Evolutionary conservation across 2,113 vertebrate genomes (phyloP), one percentile per base, ranked within the genome.

Genomic region (Spheniscus mendiculus): DNA sequence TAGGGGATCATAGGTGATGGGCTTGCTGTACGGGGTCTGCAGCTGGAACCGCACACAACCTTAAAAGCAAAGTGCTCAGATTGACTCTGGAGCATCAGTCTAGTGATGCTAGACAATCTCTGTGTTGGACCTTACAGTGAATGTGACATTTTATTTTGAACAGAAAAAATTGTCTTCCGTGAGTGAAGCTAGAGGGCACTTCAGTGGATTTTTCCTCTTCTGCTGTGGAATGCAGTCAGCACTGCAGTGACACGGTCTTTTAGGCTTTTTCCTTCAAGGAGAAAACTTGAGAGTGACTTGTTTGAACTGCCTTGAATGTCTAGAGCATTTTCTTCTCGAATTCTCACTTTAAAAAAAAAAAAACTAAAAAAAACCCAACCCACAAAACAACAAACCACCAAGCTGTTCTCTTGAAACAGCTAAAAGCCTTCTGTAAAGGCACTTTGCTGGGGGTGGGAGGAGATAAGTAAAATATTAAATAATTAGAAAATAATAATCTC

Each of bases 401-500:
- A 84, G 86, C 83, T 93, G 73, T 79, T 93, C 76, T 91, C 42
- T 83, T 85, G 84, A 74, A 95, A 58, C 62, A 40, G 73, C 87
- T 88, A 44, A 90, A 92, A 96, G 65, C 89, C 32, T 85, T 88
- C 71, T 91, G 21, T 82, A 38, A 87, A 93, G 67, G 84, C 25
- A 32, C 70, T 91, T 93, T 50, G 62, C 71, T 92, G 74, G 42
- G 63, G 49, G 63, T 87, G 50, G 66, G 81, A 87, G 76, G 71
- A 93, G 78, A 84, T 72, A 86, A 59, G 86, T 53, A 80, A 92
- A 96, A 89, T 95, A 95, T 91, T 97, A 96, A 97, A 95, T 94
- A 90, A 96, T 97, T 96, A 92, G 76, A 89, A 96, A 96, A 96
- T 92, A 96, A 97, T 94, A 7, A 87, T 92, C 83, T 91, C 44